Conservation (phyloP, 2,888 invertebrate species). For the Mesodorylaimus sp. region DNA sequence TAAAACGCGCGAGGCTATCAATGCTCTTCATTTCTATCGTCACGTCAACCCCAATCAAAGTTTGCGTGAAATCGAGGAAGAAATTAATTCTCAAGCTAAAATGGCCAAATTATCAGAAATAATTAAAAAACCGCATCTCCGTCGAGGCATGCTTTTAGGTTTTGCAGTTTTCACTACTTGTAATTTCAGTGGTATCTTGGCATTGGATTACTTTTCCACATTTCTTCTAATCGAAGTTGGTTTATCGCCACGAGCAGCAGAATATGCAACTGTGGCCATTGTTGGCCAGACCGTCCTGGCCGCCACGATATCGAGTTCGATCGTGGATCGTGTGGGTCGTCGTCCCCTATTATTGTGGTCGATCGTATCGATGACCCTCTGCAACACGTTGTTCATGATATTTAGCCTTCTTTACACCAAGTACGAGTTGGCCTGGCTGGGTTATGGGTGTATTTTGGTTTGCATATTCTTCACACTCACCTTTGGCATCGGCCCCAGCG, state of each 20-base stretch:
- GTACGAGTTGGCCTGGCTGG: neutral
- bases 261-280: neutral
- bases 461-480: too few species aligned
- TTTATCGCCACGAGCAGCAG: neutral
- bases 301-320: neutral
- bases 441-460: neutral
- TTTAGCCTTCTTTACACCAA: too few species aligned
- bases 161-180: too few species aligned
- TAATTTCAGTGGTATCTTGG: constrained; percentile 9
- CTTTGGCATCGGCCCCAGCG: constrained; percentile 11
- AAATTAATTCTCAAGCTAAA: too few species aligned
- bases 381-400: constrained; percentile 2
- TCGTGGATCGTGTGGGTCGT: constrained; percentile 7
- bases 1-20: too few species aligned
- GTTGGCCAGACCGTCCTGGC: constrained; percentile 7
- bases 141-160: too few species aligned
- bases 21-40: too few species aligned
- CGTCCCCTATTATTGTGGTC: neutral
- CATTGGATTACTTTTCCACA: constrained; percentile 5
- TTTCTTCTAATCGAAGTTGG: neutral
- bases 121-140: too few species aligned
- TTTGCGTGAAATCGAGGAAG: too few species aligned
- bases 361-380: neutral
- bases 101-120: too few species aligned
- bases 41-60: too few species aligned